Base-by-base conservation (phyloP, 2,888 invertebrate genomes). In the Neocrepidodera transversa region DNA sequence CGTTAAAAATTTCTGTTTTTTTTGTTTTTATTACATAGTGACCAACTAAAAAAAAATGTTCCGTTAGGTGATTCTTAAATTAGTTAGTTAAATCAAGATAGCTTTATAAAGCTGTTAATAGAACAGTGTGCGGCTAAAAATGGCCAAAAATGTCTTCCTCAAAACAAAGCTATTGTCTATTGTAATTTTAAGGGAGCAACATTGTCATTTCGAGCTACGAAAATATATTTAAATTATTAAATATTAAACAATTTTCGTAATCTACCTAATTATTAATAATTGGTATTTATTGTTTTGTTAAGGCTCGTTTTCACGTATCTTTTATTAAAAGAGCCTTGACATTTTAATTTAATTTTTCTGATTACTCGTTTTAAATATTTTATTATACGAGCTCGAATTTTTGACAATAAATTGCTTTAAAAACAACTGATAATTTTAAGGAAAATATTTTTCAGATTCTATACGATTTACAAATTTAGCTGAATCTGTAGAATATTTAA, bases 61-160 rank as follows among this genome's bases (percentile, higher is more conserved):
- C 45, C 32, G 23, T 58, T 58, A 58, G 48, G 14, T 42, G 26
- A 58, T 54, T 20, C 23, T 58, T 47, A 48, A 30, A 40, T 58
- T 58, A 58, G 53, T 58, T 58, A 58, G 58, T 52, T 26, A 43
- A 62, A 58, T 55, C n/a, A 60, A 42, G 45, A 67, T 74, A 73
- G 74, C 72, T 75, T 72, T 69, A 72, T 63, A 67, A n/a, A 67
- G 71, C 74, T 76, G 75, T 76, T 76, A 66, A 62, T 76, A 77
- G 75, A 75, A 76, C 76, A 74, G 77, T 77, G 71, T 72, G 75
- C 74, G 76, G 76, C 75, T 71, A 72, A 66, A 30, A 62, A 68
- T 68, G 73, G 76, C 78, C 76, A 78, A 78, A 78, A 75, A 78
- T 78, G 78, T 78, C 78, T 78, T 78, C 78, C 78, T 78, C 76